Conservation (phyloP, 2,797 vertebrate species). For the Bradypus variegatus region DNA sequence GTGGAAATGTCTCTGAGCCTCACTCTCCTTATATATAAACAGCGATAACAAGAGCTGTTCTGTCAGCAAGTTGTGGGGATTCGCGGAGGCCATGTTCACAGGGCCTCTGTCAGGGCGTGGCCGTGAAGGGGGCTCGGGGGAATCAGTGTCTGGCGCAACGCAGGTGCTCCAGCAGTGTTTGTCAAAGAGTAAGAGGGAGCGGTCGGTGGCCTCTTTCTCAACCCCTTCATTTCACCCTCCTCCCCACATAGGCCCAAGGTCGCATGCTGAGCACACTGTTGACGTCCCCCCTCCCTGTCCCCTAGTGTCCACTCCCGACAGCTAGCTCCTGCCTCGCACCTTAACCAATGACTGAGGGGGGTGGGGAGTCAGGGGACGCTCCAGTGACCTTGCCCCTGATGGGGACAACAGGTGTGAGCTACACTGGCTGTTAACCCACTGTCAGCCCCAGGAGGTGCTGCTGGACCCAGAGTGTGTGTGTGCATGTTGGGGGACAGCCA, state of each 20-base stretch:
- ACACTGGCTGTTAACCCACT: not conserved
- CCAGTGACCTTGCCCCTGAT: not conserved
- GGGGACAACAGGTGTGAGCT: not conserved
- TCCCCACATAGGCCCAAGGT: not conserved
- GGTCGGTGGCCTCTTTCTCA: not conserved
- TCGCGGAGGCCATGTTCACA: not conserved
- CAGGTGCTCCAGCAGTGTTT: not conserved
- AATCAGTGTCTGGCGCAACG: not conserved
- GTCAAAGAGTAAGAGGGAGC: not conserved
- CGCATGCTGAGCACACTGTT: not conserved
- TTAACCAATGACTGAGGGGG: too few species aligned
- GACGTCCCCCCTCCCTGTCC: not conserved
- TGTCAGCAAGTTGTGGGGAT: not conserved
- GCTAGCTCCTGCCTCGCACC: not conserved
- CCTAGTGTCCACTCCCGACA: accelerated
- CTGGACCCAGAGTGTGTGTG: not conserved
- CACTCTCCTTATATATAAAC: too few species aligned
- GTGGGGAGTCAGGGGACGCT: not conserved
- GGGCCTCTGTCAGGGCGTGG: accelerated
- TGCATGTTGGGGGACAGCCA: not conserved
- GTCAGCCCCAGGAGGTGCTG: not conserved
- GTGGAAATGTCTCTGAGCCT: not conserved
- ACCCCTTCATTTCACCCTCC: not conserved
- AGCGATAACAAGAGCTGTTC: not conserved
- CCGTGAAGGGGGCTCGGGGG: not conserved